These are phyloP conservation scores for Mesorhabditis belari DNA, from an alignment of 2,888 invertebrate species.

Conservation along the genomic window DNA sequence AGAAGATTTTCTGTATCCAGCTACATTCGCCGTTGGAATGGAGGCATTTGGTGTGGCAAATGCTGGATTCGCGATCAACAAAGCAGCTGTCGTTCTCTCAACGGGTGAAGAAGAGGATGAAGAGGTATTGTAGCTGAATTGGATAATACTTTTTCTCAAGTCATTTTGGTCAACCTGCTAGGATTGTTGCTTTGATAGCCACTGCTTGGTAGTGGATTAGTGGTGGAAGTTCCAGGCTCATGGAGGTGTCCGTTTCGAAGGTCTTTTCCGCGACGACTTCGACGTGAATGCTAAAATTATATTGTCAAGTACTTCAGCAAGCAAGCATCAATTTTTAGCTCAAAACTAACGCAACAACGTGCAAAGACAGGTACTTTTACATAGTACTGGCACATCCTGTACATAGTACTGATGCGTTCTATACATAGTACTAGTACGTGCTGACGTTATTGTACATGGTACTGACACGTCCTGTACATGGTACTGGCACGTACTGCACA, in stretches of 20 bases:
- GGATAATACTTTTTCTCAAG: not conserved
- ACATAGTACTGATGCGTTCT: too few species aligned
- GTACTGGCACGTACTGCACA: too few species aligned
- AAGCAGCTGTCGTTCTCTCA: conserved; percentile 21
- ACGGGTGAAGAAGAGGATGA: conserved; percentile 32
- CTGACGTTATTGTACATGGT: too few species aligned
- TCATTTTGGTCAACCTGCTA: conserved; percentile 9
- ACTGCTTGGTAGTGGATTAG: conserved; percentile 26
- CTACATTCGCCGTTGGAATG: conserved; percentile 8
- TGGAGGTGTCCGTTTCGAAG: conserved; percentile 5
- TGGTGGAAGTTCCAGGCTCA: conserved; percentile 14
- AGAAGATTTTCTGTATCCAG: conserved; percentile 15
- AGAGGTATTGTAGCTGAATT: conserved; percentile 27
- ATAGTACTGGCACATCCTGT: too few species aligned
- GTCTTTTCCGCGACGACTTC: conserved; percentile 2
- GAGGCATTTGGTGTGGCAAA: conserved; percentile 19
- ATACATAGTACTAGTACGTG: too few species aligned
- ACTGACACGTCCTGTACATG: too few species aligned
- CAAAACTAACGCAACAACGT: too few species aligned
- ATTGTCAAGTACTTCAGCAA: not conserved
- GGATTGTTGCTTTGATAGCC: conserved; percentile 48
- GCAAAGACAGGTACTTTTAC: too few species aligned
- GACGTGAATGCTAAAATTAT: conserved; percentile 1
- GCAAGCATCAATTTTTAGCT: not conserved
- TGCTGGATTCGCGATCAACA: conserved; percentile 31